Percentiles rank a stretch among this genome's conserved stretches.
Conservation (phyloP, 2,888 invertebrate species). For the Thysanoteuthis rhombus region DNA sequence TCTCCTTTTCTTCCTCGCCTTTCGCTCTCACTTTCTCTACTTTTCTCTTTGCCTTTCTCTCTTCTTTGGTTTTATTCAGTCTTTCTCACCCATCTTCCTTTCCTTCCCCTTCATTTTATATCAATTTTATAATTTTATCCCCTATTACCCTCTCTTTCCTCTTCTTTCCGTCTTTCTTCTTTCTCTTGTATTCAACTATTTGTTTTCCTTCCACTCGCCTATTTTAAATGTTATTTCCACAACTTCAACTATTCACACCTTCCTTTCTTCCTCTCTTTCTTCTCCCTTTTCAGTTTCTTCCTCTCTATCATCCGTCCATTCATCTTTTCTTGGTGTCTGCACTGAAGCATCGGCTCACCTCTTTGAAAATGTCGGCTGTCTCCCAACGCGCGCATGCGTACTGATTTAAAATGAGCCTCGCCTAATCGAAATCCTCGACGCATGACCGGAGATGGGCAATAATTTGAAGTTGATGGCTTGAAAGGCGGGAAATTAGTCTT, state of each 20-base stretch:
- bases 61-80: no score
- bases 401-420: conserved; percentile 12
- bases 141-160: background rate
- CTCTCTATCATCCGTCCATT: background rate
- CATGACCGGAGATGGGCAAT: conserved; percentile 12
- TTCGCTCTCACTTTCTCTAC: no score
- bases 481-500: background rate
- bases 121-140: no score
- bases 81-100: no score
- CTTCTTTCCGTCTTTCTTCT: background rate
- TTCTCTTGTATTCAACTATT: no score
- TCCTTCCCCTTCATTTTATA: no score
- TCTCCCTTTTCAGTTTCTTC: background rate
- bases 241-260: background rate
- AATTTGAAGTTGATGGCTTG: conserved; percentile 12
- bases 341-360: background rate
- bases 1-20: no score
- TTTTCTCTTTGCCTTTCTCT: no score
- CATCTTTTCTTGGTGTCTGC: background rate
- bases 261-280: background rate
- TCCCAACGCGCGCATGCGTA: conserved; percentile 12
- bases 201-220: background rate
- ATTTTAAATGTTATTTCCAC: no score
- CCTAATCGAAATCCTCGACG: conserved; percentile 12
- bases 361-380: background rate